A percentile compares a stretch with the other conserved stretches of the same genome.
Evolutionary conservation across 2,888 invertebrate genomes (phyloP).

Genomic region (Apeira syringaria): DNA sequence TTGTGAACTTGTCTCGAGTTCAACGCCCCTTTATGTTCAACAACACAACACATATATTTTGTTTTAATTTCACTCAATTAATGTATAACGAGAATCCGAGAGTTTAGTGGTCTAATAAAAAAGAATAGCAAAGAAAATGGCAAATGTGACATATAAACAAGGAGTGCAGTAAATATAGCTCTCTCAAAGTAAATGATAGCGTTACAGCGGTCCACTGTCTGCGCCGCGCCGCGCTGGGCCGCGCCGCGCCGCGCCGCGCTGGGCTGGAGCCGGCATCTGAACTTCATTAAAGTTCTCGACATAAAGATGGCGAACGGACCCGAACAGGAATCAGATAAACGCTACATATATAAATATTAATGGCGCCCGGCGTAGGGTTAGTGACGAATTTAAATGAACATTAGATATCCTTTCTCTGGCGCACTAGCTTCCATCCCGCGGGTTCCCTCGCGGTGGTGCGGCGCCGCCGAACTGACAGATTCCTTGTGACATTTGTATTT

Average conservation of each 20-base stretch:
- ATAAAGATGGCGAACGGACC: slow-evolving; percentile 18
- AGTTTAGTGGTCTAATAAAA: no score
- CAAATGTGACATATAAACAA: slow-evolving; percentile 8
- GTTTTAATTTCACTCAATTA: no score
- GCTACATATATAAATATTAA: slow-evolving; percentile 18
- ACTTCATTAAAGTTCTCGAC: slow-evolving; percentile 23
- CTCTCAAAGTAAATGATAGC: slow-evolving; percentile 12
- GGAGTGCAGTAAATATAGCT: slow-evolving; percentile 1
- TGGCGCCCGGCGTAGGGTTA: slow-evolving; percentile 14
- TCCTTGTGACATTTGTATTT: no score
- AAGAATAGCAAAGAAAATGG: slow-evolving; percentile 6
- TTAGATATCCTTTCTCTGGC: slow-evolving; percentile 1
- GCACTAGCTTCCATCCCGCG: background rate
- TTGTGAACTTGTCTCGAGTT: no score
- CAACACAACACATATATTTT: no score
- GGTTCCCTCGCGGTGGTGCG: background rate
- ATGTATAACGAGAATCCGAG: no score
- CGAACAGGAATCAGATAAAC: slow-evolving; percentile 24
- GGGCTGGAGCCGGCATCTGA: slow-evolving; percentile 11
- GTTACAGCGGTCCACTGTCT: slow-evolving; percentile 14
- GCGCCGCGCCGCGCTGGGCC: no score
- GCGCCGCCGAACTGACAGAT: no score
- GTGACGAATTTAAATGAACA: slow-evolving; percentile 7
- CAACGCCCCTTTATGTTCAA: no score
- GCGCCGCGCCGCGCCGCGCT: no score